Conservation (phyloP, 23 tunicate species). For the Styela clava region DNA sequence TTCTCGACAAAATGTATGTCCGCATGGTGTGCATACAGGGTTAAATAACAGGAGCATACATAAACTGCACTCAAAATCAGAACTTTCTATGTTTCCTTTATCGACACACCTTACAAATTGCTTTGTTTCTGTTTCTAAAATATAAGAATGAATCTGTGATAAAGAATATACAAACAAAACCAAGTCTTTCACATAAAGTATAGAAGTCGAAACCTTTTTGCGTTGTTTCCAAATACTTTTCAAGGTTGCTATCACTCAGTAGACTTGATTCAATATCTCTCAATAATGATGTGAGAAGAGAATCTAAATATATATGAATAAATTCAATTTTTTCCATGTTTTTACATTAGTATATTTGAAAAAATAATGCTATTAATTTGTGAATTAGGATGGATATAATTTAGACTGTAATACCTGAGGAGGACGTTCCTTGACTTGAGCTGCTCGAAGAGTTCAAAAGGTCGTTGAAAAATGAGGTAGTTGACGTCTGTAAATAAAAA, state of each 20-base stretch:
- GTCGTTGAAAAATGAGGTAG: neutral
- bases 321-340: too few relatives aligned
- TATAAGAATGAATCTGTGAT: too few relatives aligned
- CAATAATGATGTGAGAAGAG: neutral
- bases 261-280: constrained; percentile 2
- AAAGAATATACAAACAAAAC: too few relatives aligned
- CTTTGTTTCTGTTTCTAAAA: neutral
- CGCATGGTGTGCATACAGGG: constrained; percentile 93
- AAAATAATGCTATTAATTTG: neutral
- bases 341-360: too few relatives aligned
- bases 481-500: neutral
- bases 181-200: too few relatives aligned
- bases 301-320: neutral
- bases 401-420: neutral
- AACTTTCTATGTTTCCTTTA: constrained; percentile 22
- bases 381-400: neutral
- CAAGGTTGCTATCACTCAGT: neutral
- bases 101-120: constrained; percentile 16
- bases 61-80: constrained; percentile 87
- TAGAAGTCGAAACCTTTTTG: too few relatives aligned
- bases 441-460: neutral
- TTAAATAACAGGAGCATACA: constrained; percentile 76
- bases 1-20: constrained; percentile 74
- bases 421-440: neutral
- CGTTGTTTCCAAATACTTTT: constrained; percentile 4